Evolutionary conservation across 37 sponge, comb jelly and placozoan genomes (phyloP), one percentile per base, ranked within the genome.

Genomic region (Petrosia ficiformis): DNA sequence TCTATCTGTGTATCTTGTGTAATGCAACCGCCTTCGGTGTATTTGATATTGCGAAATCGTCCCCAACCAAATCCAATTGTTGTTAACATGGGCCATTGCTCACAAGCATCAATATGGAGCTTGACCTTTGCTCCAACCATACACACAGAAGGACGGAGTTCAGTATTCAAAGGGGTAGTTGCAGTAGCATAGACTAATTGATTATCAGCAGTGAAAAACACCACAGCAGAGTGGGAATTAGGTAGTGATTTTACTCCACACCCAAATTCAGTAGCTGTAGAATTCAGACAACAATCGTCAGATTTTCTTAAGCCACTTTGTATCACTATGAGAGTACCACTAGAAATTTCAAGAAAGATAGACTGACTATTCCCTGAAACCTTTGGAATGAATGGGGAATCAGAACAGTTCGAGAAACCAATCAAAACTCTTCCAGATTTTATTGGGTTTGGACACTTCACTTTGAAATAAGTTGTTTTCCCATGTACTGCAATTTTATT

Each of bases 21-120:
- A n/a, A n/a, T n/a, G n/a, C n/a, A n/a, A 22, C 28, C 22, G 4
- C 64, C 63, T 31, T 64, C 72, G 25, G 67, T 66, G 22, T 85
- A 65, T 16, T 78, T 39, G 25, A 85, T 44, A 30, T 82, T 72
- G 1, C 59, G 24, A 24, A 41, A 25, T 28, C 65, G 72, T 29
- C 72, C 76, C 91, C 91, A 90, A 10, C 91, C 91, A 40, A 0
- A 24, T 24, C 91, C 91, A 44, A 85, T 77, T 33, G 83, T 48
- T 26, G 79, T 59, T 8, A 68, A 0, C 21, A 70, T 76, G 2
- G 86, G 91, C 91, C 91, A 90, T 25, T 61, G 24, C n/a, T 71
- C 58, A 73, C 82, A 78, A 4, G 77, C 42, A 59, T 90, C 78
- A 34, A 90, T 59, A 14, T 21, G 25, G 5, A 83, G 56, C 37